Evolutionary conservation across 2,113 vertebrate genomes (phyloP).

Genomic region (Gavia stellata): DNA sequence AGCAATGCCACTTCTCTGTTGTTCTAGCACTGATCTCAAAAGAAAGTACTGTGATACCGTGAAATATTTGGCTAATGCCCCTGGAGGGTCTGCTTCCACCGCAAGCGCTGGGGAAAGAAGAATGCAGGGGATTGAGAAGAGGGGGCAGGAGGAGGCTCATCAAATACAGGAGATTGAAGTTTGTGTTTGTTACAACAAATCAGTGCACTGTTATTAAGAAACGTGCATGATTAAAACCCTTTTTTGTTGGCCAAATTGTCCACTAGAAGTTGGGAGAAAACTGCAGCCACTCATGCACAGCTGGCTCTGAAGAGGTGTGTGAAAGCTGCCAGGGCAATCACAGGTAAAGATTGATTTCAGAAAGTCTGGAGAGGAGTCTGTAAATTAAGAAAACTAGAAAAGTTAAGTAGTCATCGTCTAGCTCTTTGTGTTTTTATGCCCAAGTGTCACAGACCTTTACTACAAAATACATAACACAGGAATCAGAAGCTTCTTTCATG

Average conservation of each 20-base stretch:
- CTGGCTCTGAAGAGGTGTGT: not conserved
- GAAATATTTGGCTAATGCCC: not conserved
- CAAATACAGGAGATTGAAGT: not conserved
- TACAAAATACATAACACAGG: not conserved
- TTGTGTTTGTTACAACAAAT: not conserved
- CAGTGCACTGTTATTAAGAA: not conserved
- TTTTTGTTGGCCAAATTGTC: not conserved
- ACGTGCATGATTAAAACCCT: not conserved
- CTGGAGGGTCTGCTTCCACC: not conserved
- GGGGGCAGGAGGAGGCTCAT: not conserved
- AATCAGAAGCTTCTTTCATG: not conserved
- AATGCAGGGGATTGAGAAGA: not conserved
- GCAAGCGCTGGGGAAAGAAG: fast-evolving
- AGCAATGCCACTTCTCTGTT: not conserved
- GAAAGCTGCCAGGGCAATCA: conserved; percentile 43
- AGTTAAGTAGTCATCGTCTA: not conserved
- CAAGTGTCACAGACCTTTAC: not conserved
- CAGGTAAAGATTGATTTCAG: conserved; percentile 21
- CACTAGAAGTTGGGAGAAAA: not conserved
- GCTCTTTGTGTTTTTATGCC: not conserved
- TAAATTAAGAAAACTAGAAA: conserved; percentile 31
- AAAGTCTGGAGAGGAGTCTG: not conserved
- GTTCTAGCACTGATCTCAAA: not conserved
- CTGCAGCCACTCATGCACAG: conserved; percentile 5
- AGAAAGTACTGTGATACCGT: not conserved